Percentiles rank a stretch among this genome's conserved stretches.
phyloP scores from a whole-genome alignment of 1,140 invertebrate species.

The Pachypeltis micranthus region DNA sequence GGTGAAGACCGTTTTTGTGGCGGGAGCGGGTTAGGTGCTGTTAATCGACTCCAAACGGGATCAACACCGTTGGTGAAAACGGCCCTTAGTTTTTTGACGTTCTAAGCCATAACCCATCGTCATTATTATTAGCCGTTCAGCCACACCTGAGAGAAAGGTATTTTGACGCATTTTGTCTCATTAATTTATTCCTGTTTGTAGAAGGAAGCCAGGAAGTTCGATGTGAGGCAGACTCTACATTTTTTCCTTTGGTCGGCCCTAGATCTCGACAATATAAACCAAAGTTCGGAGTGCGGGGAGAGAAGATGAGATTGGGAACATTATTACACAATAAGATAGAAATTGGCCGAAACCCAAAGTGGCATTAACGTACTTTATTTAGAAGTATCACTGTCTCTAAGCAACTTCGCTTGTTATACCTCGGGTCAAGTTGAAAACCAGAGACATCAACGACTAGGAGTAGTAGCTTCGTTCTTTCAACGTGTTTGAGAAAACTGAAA shows the following conservation, averaged over 20 bases:
- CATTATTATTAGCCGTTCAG: too few species aligned
- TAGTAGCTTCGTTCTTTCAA: slow-evolving; percentile 79
- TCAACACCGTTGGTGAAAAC: too few species aligned
- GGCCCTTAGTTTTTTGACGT: background rate
- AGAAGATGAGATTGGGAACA: background rate
- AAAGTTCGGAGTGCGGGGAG: background rate
- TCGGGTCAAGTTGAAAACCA: slow-evolving; percentile 66
- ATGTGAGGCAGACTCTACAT: background rate
- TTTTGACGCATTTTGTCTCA: too few species aligned
- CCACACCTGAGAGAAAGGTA: too few species aligned
- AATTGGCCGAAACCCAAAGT: slow-evolving; percentile 9
- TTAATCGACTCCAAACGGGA: too few species aligned
- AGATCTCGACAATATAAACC: background rate
- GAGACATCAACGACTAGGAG: slow-evolving; percentile 80
- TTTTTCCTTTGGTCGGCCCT: background rate
- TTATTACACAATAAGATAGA: slow-evolving; percentile 7
- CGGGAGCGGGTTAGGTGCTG: too few species aligned
- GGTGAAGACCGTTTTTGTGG: too few species aligned
- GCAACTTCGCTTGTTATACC: slow-evolving; percentile 53
- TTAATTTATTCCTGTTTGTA: background rate
- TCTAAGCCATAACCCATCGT: slow-evolving; percentile 4
- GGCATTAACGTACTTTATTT: slow-evolving; percentile 56
- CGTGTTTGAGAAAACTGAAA: slow-evolving; percentile 68
- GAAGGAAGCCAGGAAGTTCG: background rate
- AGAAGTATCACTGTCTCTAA: slow-evolving; percentile 79